Base-by-base conservation (phyloP, 2,113 vertebrate species). In the Falco punctatus region DNA sequence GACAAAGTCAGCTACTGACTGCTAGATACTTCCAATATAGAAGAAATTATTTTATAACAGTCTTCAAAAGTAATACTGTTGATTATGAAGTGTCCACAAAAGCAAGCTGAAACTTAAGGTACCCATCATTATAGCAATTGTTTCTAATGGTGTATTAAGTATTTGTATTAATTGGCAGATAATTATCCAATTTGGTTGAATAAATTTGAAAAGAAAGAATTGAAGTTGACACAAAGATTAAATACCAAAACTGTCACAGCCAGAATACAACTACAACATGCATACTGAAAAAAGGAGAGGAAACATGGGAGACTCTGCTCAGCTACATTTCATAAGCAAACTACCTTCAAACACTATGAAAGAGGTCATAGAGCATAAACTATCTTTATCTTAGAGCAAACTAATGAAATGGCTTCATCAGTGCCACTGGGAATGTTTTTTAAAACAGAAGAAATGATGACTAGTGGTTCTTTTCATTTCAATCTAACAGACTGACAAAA, bases 11-110 rank as follows among this genome's bases (percentile, higher is more conserved):
- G 30, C 6, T 69, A 40, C n/a, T 93, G 48, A 58, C 26, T 80
- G n/a, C 38, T 87, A 90, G 92, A 15, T 87, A 57, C 75, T 94
- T 96, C 70, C 44, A 86, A 96, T 97, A 90, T 33, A 92, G 66
- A 94, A 86, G 30, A 69, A 61, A 54, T 94, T 85, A 40, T 70
- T 52, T 88, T 79, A 44, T 24, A 75, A 51, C 19, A 65, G 55
- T 69, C 40, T 67, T 77, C 24, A 72, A 85, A 96, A 92, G 92
- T 62, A 72, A 88, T 92, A 88, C n/a, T 91, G 64, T 33, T 86
- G 57, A 94, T 59, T 86, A 40, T 51, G 73, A 66, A 86, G 88
- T 5, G 48, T 48, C 49, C 35, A 75, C 18, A 94, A 81, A 42
- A 91, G 52, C 55, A 89, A 88, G 54, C 30, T 90, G 71, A 94